A percentile compares a stretch with the other conserved stretches of the same genome.
phyloP scores from a whole-genome alignment of 2,888 invertebrate species.

The Ophion obscuratus region DNA sequence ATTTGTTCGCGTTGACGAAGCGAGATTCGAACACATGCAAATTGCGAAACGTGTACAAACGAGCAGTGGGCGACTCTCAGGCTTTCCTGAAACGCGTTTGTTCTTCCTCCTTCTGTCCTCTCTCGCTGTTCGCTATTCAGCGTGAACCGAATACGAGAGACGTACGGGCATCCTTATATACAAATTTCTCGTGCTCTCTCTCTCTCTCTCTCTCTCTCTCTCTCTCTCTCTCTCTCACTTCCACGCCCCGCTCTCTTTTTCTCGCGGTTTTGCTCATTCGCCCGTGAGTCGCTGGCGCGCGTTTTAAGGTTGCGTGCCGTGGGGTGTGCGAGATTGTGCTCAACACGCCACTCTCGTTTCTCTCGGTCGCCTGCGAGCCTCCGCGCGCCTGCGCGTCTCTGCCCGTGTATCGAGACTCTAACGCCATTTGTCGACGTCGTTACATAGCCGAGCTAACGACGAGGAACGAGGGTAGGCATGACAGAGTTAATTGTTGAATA shows the following conservation, averaged over 20 bases:
- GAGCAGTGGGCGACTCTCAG: conserved; percentile 35
- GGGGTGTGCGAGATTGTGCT: conserved; percentile 49
- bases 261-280: conserved; percentile 23
- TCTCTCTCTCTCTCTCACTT: conserved; percentile 6
- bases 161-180: conserved; percentile 16
- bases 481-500: conserved; percentile 64
- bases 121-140: conserved; percentile 52
- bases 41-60: conserved; percentile 35
- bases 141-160: conserved; percentile 56
- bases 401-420: conserved; percentile 35
- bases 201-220: not conserved
- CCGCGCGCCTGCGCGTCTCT: not conserved
- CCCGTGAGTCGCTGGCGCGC: conserved; percentile 24
- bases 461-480: conserved; percentile 63
- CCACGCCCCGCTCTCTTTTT: conserved; percentile 9
- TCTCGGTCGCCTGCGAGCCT: not conserved
- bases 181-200: not conserved
- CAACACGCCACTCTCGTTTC: conserved; percentile 43
- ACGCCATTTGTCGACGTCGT: conserved; percentile 63
- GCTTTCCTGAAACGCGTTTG: conserved; percentile 50
- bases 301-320: conserved; percentile 55
- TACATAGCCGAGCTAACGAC: conserved; percentile 62
- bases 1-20: not conserved
- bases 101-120: conserved; percentile 44
- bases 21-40: conserved; percentile 42